Base-by-base conservation (phyloP, 2,113 vertebrate species). In the Ceyx cyanopectus region DNA sequence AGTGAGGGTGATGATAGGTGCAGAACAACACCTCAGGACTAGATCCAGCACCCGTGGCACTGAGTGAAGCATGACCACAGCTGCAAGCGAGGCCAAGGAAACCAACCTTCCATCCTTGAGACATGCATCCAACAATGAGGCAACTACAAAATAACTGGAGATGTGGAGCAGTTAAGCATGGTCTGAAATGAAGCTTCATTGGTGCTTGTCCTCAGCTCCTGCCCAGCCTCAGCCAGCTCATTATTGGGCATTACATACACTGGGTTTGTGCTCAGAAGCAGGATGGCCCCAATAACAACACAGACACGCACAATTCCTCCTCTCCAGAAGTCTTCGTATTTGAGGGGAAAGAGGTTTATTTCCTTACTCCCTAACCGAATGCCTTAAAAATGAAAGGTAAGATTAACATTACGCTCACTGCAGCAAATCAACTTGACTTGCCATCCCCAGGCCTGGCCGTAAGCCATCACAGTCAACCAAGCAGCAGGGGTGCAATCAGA, bases 401-500 rank as follows among this genome's bases (percentile, higher is more conserved):
- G 40, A 77, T 73, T 62, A 92, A 84, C 5, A 23, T 34, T 57
- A 50, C 2, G 0, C 48, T 89, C 60, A 34, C 19, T 32, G 23
- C 19, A 73, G 60, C 1, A 3, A 89, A 91, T 70, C 61, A 89
- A 84, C 62, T 51, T 75, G 56, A 77, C 43, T 87, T 70, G 37
- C 66, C 70, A 46, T 48, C 46, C 40, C 58, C 2, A 0, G 22
- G 46, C 46, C 63, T 58, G 50, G 84, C 70, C 20, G 6, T 1
- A 20, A 81, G 72, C 81, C 82, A 77, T 51, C 56, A 91, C 46
- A 40, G 83, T 40, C 78, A 29, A 41, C 46, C 29, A 68, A 75
- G 69, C 74, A 91, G 92, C 81, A 93, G 81, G 74, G 60, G 22
- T 53, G 12, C 78, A 56, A 86, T 83, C 61, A 53, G 40, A 90